These are phyloP conservation scores for Stichopus horrens DNA, from an alignment of 53 echinoderm and acorn worm species.

Conservation along the genomic window DNA sequence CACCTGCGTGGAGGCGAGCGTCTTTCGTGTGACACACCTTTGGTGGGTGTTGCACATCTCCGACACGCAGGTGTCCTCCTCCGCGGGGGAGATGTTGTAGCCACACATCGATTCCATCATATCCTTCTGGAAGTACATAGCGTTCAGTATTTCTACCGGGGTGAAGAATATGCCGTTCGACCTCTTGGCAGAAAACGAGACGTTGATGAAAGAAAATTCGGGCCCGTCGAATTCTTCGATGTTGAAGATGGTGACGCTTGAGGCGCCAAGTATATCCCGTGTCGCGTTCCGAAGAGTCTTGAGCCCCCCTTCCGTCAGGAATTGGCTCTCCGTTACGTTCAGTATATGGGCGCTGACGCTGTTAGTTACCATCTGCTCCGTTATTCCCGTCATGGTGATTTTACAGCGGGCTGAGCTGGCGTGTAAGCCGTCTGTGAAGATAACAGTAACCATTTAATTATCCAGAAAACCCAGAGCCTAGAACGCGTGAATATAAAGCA, in stretches of 20 bases:
- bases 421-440: conserved; percentile 71
- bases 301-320: conserved; percentile 61
- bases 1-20: conserved; percentile 46
- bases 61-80: conserved; percentile 76
- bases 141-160: conserved; percentile 74
- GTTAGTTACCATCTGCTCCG: conserved; percentile 34
- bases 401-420: conserved; percentile 74
- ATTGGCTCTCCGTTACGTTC: conserved; percentile 58
- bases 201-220: conserved; percentile 51
- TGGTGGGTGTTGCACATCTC: conserved; percentile 77
- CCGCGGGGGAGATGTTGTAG: conserved; percentile 68
- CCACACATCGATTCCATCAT: conserved; percentile 75
- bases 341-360: conserved; percentile 68
- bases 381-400: conserved; percentile 64
- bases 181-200: conserved; percentile 77
- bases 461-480: background rate
- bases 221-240: conserved; percentile 46
- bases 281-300: conserved; percentile 64
- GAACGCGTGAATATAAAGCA: background rate
- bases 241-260: conserved; percentile 49
- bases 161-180: conserved; percentile 62
- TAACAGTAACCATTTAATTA: background rate
- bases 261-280: conserved; percentile 61
- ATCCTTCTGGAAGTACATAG: conserved; percentile 75
- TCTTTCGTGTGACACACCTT: conserved; percentile 70